phyloP scores from a whole-genome alignment of 2,888 invertebrate species.

The Megalurothrips usitatus region DNA sequence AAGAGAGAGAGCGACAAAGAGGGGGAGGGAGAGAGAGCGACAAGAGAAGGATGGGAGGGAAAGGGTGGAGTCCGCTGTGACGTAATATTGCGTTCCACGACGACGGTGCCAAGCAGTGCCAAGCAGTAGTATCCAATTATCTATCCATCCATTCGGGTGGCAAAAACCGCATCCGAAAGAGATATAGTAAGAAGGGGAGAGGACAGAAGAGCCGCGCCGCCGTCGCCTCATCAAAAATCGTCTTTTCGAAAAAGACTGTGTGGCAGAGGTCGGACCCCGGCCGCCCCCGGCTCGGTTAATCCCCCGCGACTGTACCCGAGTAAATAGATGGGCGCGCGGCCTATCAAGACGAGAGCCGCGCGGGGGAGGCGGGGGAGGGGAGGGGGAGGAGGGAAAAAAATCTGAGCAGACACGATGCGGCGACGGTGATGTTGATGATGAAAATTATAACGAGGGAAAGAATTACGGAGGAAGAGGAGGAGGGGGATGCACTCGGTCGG shows the following conservation, averaged over 20 bases:
- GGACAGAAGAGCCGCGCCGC: background rate
- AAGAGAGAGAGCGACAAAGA: no score
- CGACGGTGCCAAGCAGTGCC: no score
- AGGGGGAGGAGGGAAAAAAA: background rate
- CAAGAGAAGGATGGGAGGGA: background rate
- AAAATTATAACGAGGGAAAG: slow-evolving; percentile 26
- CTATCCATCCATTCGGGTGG: no score
- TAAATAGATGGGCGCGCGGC: slow-evolving; percentile 1
- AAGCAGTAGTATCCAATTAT: no score
- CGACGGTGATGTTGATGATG: background rate
- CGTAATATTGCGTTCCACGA: no score
- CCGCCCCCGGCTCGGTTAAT: background rate
- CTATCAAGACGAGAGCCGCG: background rate
- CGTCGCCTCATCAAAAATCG: background rate
- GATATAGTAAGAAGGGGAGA: no score
- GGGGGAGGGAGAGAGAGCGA: background rate
- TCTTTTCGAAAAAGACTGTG: background rate
- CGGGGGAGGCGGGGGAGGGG: background rate
- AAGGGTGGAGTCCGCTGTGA: no score
- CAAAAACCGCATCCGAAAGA: no score
- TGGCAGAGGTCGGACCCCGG: no score
- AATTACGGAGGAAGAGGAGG: no score
- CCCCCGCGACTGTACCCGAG: background rate
- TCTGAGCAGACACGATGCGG: background rate
- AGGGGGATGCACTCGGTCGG: slow-evolving; percentile 3